These are phyloP conservation scores for Rhinolophus sinicus DNA, from an alignment of 2,113 vertebrate species.

Conservation along the genomic window DNA sequence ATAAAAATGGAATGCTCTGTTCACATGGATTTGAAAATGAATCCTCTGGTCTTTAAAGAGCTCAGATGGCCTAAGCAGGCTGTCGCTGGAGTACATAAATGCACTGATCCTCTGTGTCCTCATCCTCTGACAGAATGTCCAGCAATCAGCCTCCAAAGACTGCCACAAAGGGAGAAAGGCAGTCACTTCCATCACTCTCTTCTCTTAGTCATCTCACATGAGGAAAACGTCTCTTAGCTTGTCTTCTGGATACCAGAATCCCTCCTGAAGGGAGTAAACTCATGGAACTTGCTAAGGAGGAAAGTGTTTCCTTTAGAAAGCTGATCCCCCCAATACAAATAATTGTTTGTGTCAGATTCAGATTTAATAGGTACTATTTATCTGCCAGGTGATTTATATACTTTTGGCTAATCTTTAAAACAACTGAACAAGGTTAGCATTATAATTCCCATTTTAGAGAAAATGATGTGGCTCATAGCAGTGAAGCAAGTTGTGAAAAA, in stretches of 20 bases:
- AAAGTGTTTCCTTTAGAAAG: not conserved
- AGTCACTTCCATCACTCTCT: not conserved
- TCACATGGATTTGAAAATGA: not conserved
- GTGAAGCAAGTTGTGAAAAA: not conserved
- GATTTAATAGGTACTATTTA: not conserved
- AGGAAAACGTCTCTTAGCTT: not conserved
- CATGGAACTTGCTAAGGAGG: not conserved
- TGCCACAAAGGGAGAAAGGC: not conserved
- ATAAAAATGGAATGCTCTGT: not conserved
- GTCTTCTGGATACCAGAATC: not conserved
- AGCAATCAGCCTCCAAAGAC: not conserved
- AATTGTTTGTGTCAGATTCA: not conserved
- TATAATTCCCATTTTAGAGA: not conserved
- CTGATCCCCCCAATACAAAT: not conserved
- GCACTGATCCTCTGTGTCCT: not conserved
- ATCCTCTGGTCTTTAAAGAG: not conserved
- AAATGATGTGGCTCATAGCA: not conserved
- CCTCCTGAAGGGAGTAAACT: not conserved
- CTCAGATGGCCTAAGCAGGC: not conserved
- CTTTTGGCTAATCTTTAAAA: not conserved
- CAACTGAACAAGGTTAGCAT: not conserved
- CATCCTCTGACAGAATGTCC: not conserved
- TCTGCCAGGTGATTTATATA: not conserved
- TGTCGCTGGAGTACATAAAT: not conserved
- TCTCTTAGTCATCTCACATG: not conserved